Evolutionary conservation across 2,113 vertebrate species (phyloP).

Genomic region (Neodon shergylaensis): DNA sequence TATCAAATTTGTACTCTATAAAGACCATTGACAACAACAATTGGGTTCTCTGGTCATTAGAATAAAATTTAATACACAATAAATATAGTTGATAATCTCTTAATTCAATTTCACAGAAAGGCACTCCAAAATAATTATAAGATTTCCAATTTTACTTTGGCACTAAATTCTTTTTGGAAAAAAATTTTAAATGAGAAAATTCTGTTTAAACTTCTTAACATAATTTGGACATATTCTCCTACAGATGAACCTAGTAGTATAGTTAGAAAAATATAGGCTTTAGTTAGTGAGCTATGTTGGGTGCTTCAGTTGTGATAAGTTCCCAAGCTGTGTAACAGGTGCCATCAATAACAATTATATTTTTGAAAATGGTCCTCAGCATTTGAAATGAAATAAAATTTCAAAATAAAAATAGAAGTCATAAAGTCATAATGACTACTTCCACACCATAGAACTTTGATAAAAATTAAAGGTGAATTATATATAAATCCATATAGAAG

Average conservation of each 20-base stretch:
- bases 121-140: background rate
- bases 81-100: background rate
- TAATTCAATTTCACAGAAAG: background rate
- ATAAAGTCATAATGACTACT: background rate
- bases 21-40: background rate
- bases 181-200: background rate
- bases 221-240: background rate
- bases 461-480: constrained; percentile 14
- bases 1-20: constrained; percentile 33
- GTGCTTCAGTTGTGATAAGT: background rate
- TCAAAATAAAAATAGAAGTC: background rate
- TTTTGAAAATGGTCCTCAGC: background rate
- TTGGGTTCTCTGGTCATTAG: background rate
- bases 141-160: constrained; percentile 20
- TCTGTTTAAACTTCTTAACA: constrained; percentile 7
- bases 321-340: background rate
- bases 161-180: constrained; percentile 4
- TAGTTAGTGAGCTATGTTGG: background rate
- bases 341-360: background rate
- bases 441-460: background rate
- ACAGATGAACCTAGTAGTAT: background rate
- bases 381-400: background rate
- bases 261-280: background rate
- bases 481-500: background rate
- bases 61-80: background rate